These are phyloP conservation scores for Trogon surrucura DNA, from an alignment of 2,113 vertebrate genomes.

Conservation along the genomic window DNA sequence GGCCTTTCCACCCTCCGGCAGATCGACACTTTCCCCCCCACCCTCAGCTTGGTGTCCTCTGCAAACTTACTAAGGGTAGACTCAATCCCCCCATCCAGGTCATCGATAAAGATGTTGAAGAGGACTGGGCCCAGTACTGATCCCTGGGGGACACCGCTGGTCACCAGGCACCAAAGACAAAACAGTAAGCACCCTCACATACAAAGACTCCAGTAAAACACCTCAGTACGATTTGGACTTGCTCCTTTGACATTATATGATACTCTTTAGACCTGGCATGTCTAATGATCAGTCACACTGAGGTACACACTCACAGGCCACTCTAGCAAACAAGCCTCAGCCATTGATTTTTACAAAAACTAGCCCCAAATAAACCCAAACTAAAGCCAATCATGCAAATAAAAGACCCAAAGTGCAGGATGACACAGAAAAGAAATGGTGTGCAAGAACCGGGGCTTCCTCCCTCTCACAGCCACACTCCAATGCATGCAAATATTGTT, in stretches of 20 bases:
- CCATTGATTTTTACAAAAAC: neutral
- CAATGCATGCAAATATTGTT: conserved; percentile 25
- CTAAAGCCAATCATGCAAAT: neutral
- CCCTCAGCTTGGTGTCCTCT: no score
- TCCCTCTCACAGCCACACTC: neutral
- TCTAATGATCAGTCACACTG: neutral
- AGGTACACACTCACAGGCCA: neutral
- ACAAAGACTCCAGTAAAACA: neutral
- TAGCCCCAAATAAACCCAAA: neutral
- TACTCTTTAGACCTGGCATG: neutral
- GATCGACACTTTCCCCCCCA: no score
- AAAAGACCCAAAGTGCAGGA: neutral
- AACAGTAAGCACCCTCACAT: neutral
- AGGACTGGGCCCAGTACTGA: no score
- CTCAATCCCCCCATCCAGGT: no score
- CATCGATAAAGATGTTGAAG: no score
- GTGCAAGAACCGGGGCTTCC: neutral
- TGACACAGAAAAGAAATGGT: conserved; percentile 13
- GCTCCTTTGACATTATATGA: neutral
- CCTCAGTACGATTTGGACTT: neutral
- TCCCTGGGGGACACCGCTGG: no score
- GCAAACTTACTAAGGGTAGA: no score
- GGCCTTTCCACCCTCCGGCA: no score
- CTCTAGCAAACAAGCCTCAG: neutral
- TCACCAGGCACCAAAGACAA: neutral